Evolutionary conservation across 2,113 vertebrate genomes (phyloP), one percentile per base, ranked within the genome.

Genomic region (Ranitomeya imitator): DNA sequence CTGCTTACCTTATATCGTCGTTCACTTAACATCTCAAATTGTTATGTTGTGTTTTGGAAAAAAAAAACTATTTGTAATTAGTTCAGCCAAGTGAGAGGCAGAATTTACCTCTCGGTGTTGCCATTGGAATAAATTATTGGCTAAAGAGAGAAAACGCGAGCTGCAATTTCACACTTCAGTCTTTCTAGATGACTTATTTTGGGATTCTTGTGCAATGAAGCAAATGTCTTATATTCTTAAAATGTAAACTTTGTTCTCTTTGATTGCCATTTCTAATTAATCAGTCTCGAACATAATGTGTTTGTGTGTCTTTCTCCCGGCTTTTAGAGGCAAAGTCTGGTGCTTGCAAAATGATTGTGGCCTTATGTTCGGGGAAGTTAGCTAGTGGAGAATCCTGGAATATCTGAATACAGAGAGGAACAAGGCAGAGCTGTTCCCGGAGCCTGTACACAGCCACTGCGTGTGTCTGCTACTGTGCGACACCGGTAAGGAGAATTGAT

Each of bases 121-220:
- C 37, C 60, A 65, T 63, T 19, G 73, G 74, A 86, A 63, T 86
- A 78, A 86, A 86, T 63, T 54, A 79, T 65, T 79, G 55, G 74
- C 15, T 54, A 86, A 79, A 31, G 45, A 86, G 85, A 65, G 31
- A 71, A 45, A 19, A 65, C 10, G 13, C 23, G 9, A 51, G 51
- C 14, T 71, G 52, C 71, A 71, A 55, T 84, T 84, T 84, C 82
- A 84, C 82, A 69, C 82, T 67, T 71, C 14, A 18, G 8, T 21
- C 65, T 55, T 84, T 84, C 63, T 55, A 54, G 63, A 67, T 65
- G 61, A 84, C 51, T 84, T 84, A 71, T 84, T 84, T 84, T n/a
- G 2, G 57, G 65, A 84, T 83, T 63, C 31, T 15, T 12, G 61
- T 18, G 37, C 61, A 15, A 45, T n/a, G 63, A 54, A 67, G 61